These are phyloP conservation scores for Acrocephalus scirpaceus DNA, from an alignment of 2,797 vertebrate genomes.

Conservation along the genomic window DNA sequence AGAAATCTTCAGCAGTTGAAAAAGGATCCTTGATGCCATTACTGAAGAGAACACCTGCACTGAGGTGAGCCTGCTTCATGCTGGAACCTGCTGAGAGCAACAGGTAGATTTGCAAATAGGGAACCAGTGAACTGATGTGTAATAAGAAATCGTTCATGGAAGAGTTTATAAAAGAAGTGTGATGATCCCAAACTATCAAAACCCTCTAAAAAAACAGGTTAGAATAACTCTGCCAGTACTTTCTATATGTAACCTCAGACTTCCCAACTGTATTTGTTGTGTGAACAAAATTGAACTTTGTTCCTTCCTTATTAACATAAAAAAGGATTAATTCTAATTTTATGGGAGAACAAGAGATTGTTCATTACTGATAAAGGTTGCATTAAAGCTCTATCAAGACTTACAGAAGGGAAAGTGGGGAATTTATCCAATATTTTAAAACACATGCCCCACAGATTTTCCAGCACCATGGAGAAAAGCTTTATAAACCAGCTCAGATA, in stretches of 20 bases:
- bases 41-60: background rate
- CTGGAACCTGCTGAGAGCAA: background rate
- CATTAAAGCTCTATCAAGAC: background rate
- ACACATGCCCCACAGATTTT: constrained; percentile 13
- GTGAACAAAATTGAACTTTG: constrained; percentile 18
- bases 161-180: background rate
- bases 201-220: background rate
- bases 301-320: background rate
- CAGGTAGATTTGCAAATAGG: background rate
- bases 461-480: constrained; percentile 6
- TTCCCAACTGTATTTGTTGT: background rate
- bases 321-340: constrained; percentile 31
- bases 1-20: background rate
- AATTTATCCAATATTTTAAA: constrained; percentile 30
- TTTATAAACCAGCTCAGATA: constrained; percentile 16
- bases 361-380: constrained; percentile 1
- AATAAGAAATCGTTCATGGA: background rate
- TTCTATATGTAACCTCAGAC: background rate
- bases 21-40: background rate
- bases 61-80: background rate
- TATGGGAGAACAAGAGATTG: background rate
- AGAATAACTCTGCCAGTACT: background rate
- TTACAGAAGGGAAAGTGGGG: background rate
- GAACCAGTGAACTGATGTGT: background rate
- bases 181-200: background rate